These are phyloP conservation scores for Drosophila colorata DNA, from an alignment of 2,888 invertebrate genomes.

Conservation along the genomic window DNA sequence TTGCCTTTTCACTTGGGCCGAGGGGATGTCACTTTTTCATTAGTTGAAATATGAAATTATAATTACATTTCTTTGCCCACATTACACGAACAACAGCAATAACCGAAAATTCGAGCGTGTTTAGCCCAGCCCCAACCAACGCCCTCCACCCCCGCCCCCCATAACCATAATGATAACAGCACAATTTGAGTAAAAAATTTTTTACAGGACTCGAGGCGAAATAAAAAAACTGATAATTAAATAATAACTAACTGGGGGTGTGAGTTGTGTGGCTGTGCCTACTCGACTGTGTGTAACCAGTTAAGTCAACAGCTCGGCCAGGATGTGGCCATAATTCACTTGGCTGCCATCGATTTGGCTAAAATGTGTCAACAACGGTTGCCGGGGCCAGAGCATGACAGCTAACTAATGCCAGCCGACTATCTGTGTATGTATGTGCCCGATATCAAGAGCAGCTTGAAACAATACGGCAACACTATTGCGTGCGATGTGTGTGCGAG, in stretches of 20 bases:
- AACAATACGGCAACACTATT: slow-evolving; percentile 19
- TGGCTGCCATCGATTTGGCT: slow-evolving; percentile 47
- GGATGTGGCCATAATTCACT: slow-evolving; percentile 60
- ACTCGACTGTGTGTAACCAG: slow-evolving; percentile 15
- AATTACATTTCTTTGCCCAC: slow-evolving; percentile 52
- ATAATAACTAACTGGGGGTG: slow-evolving; percentile 41
- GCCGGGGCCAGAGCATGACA: slow-evolving; percentile 13
- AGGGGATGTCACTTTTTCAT: slow-evolving; percentile 18
- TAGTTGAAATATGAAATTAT: slow-evolving; percentile 66
- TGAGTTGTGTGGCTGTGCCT: neutral
- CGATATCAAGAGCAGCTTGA: slow-evolving; percentile 15
- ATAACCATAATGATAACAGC: slow-evolving; percentile 13
- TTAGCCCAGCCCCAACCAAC: neutral
- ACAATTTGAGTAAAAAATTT: slow-evolving; percentile 13
- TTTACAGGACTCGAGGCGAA: neutral
- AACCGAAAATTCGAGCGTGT: slow-evolving; percentile 5
- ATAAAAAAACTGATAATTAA: slow-evolving; percentile 61
- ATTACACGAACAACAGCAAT: slow-evolving; percentile 17
- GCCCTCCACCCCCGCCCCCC: slow-evolving; percentile 1
- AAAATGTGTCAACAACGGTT: slow-evolving; percentile 40
- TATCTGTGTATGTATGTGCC: neutral
- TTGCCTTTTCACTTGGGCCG: neutral
- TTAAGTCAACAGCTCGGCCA: slow-evolving; percentile 36
- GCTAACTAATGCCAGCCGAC: slow-evolving; percentile 30
- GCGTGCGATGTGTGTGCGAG: slow-evolving; percentile 10